Base-by-base conservation (phyloP, 2,888 invertebrate genomes). In the Xanthorhoe spadicearia region DNA sequence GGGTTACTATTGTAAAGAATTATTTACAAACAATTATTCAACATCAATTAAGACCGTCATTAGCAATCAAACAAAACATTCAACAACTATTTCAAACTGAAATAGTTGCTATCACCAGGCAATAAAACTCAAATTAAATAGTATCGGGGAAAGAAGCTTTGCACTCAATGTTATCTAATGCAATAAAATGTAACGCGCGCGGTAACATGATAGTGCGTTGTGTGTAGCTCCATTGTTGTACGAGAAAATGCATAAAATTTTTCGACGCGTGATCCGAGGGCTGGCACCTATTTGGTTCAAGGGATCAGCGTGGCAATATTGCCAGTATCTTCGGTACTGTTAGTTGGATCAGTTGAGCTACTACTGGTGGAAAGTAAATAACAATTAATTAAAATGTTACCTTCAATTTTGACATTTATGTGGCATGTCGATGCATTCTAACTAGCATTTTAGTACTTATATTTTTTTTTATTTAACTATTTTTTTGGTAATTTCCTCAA, bases 151-250 rank as follows among this genome's bases (percentile, higher is more conserved):
- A 84, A 82, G 63, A 64, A 60, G 63, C 63, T 64, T 67, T 82
- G 85, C 83, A 73, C 81, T 80, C 84, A 64, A 67, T 61, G 63
- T 52, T 87, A 80, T 76, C 79, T 64, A 74, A 64, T 70, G 75
- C 82, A 82, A 80, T 89, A 87, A 89, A 89, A 88, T 75, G 84
- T 86, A 83, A 86, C 83, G 79, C 73, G 63, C 74, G 71, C 78
- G 74, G 83, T 82, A 82, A 88, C 85, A 82, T 78, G 83, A 87
- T 86, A 86, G 82, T 84, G 82, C 79, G 83, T 82, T 77, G 75
- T 74, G 69, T 50, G 62, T 62, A 78, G 74, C 64, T 71, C 55
- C 82, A 64, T 74, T 83, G 77, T 69, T 35, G 0, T 23, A 81
- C 80, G 80, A 48, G 1, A 71, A 57, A 15, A 15, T 49, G 35